A percentile compares a stretch with the other conserved stretches of the same genome.
phyloP scores from a whole-genome alignment of 2,113 vertebrate genomes.

The Phyllopteryx taeniolatus region DNA sequence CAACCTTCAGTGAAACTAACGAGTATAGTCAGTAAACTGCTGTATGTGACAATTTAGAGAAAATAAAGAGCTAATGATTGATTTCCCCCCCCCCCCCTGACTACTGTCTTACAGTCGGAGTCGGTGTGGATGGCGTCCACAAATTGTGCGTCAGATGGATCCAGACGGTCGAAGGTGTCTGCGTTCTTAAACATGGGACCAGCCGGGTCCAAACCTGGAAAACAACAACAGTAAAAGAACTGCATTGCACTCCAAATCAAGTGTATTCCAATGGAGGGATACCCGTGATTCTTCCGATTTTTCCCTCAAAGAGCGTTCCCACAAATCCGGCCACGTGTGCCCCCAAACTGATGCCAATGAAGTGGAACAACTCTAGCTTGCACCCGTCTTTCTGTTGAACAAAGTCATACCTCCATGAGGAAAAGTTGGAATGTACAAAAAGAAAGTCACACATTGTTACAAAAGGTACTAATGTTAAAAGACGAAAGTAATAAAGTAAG shows the following conservation, averaged over 20 bases:
- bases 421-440: too few relatives aligned
- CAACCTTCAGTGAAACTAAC: too few relatives aligned
- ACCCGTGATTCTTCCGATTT: conserved; percentile 93
- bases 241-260: neutral
- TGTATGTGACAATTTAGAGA: too few relatives aligned
- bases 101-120: conserved; percentile 83
- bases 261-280: conserved; percentile 7
- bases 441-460: too few relatives aligned
- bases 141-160: conserved; percentile 87
- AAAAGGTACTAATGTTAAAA: too few relatives aligned
- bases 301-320: conserved; percentile 83
- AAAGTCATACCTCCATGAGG: neutral
- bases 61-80: neutral
- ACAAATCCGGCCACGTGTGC: conserved; percentile 88
- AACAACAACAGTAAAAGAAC: too few relatives aligned
- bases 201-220: conserved; percentile 86
- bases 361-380: conserved; percentile 82
- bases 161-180: conserved; percentile 81
- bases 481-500: too few relatives aligned
- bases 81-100: too few relatives aligned
- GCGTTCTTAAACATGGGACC: conserved; percentile 87
- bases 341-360: conserved; percentile 91
- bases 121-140: conserved; percentile 96
- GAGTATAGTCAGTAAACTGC: too few relatives aligned
- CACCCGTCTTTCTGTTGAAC: conserved; percentile 76